phyloP scores from a whole-genome alignment of 2,113 vertebrate genomes.

The Paedocypris sp. region DNA sequence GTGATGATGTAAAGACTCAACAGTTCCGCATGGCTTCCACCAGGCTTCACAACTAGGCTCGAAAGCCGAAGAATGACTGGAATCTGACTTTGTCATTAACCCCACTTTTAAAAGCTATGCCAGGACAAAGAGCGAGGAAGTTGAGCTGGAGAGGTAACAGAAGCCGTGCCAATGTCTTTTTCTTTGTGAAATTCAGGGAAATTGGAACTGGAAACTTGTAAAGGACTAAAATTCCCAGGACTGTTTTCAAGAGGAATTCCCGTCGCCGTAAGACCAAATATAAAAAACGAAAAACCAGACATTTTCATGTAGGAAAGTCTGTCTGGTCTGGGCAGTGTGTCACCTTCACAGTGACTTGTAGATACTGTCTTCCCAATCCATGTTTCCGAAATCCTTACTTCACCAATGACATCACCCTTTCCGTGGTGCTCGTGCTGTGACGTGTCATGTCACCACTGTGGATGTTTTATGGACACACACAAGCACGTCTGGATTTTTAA shows the following conservation, averaged over 20 bases:
- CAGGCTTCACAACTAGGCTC: constrained; percentile 1
- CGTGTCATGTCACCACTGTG: background rate
- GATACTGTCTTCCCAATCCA: background rate
- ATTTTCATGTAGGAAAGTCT: too few relatives aligned
- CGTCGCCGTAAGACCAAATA: too few relatives aligned
- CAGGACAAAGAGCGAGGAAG: background rate
- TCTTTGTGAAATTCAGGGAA: too few relatives aligned
- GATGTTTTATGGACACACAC: background rate
- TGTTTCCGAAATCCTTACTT: constrained; percentile 2
- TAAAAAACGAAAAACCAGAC: too few relatives aligned
- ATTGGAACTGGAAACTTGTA: too few relatives aligned
- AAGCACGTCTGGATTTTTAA: background rate
- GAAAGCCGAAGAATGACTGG: constrained; percentile 55
- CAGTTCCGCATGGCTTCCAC: constrained; percentile 42
- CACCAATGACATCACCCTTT: constrained; percentile 6
- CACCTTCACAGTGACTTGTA: background rate
- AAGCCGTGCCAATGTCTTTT: too few relatives aligned
- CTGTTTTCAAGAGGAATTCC: too few relatives aligned
- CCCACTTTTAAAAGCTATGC: too few relatives aligned
- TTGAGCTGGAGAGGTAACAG: background rate
- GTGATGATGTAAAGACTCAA: constrained; percentile 54
- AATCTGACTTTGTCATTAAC: constrained; percentile 31
- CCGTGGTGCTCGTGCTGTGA: background rate
- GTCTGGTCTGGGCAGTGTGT: too few relatives aligned
- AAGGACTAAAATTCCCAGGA: too few relatives aligned